Evolutionary conservation across 1,140 invertebrate genomes (phyloP), one percentile per base, ranked within the genome.

Genomic region (Protaetia brevitarsis): DNA sequence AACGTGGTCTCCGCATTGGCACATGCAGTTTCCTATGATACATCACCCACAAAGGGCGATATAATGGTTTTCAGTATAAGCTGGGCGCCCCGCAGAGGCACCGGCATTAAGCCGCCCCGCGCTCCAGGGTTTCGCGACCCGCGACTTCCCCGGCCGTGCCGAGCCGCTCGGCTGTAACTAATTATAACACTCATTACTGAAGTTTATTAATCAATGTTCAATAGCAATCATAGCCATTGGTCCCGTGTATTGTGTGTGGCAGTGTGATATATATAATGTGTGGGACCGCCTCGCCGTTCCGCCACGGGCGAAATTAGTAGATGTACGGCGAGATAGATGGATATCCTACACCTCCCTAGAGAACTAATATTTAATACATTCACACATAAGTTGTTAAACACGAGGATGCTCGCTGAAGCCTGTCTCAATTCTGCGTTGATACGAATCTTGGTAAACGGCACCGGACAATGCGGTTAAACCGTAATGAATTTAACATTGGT

Each of bases 131-230:
- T 63, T 59, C 73, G 68, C 69, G 68, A 72, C 69, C 66, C 60
- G 67, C 65, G 62, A 65, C 67, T 70, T 67, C 66, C 63, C 34
- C 34, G 34, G 10, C 34, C 34, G 10, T 1, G 34, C 34, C 34
- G 34, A 21, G 41, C 41, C 41, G n/a, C 41, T 45, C 41, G 41
- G 41, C 41, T 68, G 63, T 69, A 76, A 73, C 75, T 77, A 77
- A 77, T 77, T 75, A 77, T 74, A 75, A 74, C 73, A 73, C 75
- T 77, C 75, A 77, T 77, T 77, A 77, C 73, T 59, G 70, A 77
- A 77, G 74, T 75, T 75, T 77, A 76, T 77, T 77, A 77, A 77
- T 77, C 75, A 75, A 75, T 72, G 70, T 75, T 74, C 73, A 73
- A 71, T 71, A 70, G 68, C 66, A 72, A 72, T 72, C 72, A 70